phyloP scores from a whole-genome alignment of 2,888 invertebrate genomes.

The Trypoxylon attenuatum region DNA sequence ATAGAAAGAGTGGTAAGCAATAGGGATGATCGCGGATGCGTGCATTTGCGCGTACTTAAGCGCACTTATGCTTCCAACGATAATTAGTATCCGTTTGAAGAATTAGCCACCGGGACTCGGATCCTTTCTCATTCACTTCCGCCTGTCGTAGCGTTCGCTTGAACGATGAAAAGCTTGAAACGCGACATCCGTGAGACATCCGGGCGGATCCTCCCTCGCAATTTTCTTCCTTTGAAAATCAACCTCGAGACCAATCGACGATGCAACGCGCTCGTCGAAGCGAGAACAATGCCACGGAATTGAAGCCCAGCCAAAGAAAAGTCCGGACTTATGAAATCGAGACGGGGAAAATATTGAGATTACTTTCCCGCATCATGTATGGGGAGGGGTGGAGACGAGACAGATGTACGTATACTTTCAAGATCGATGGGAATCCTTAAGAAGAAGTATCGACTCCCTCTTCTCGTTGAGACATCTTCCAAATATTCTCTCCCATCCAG shows the following conservation, averaged over 20 bases:
- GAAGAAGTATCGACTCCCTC: too few relatives aligned
- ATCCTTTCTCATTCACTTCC: conserved; percentile 35
- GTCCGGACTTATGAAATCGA: conserved; percentile 4
- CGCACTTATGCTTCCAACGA: conserved; percentile 19
- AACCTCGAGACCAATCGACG: neutral
- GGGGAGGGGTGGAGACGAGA: too few relatives aligned
- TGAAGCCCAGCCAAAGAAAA: neutral
- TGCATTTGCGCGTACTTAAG: conserved; percentile 33
- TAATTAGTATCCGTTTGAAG: conserved; percentile 63
- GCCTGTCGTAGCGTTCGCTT: neutral
- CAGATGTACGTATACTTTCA: too few relatives aligned
- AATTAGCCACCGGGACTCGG: conserved; percentile 54
- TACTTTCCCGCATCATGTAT: too few relatives aligned
- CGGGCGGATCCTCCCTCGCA: too few relatives aligned
- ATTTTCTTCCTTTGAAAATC: neutral
- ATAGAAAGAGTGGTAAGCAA: too few relatives aligned
- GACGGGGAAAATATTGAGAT: neutral
- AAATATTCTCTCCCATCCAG: too few relatives aligned
- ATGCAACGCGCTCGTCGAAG: conserved; percentile 1
- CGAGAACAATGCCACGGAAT: neutral
- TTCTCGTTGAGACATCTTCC: too few relatives aligned
- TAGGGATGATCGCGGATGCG: conserved; percentile 20
- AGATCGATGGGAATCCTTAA: too few relatives aligned
- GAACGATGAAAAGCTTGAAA: conserved; percentile 17
- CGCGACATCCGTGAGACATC: conserved; percentile 19